A percentile compares a stretch with the other conserved stretches of the same genome.
These are phyloP conservation scores for Sander vitreus DNA, from an alignment of 2,113 vertebrate genomes.

Conservation along the genomic window DNA sequence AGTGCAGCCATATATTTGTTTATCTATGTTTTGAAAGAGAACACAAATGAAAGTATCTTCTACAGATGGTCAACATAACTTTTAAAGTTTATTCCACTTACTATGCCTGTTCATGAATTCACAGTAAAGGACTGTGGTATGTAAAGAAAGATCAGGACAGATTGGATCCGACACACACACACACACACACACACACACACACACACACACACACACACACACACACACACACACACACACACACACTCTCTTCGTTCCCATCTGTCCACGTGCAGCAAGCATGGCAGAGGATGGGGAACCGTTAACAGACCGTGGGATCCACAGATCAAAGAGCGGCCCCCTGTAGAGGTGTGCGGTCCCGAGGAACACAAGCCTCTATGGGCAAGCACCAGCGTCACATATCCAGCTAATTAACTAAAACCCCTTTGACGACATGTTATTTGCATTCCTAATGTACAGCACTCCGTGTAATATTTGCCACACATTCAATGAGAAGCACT, in stretches of 20 bases:
- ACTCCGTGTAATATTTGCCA: constrained; percentile 63
- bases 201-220: constrained; percentile 11
- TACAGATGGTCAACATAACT: background rate
- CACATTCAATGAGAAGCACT: constrained; percentile 63
- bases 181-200: background rate
- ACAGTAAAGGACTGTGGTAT: background rate
- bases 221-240: background rate
- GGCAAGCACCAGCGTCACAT: constrained; percentile 65
- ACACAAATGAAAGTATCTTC: background rate
- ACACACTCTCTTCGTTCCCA: constrained; percentile 29
- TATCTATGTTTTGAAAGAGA: background rate
- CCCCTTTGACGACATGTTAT: constrained; percentile 63
- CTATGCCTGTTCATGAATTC: background rate
- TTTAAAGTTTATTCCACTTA: background rate
- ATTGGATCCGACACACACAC: constrained; percentile 15
- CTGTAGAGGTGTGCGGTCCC: constrained; percentile 50
- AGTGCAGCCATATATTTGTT: background rate
- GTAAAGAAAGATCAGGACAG: constrained; percentile 1
- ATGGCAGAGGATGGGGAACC: constrained; percentile 51
- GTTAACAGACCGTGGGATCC: constrained; percentile 68
- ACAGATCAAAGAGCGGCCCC: constrained; percentile 73
- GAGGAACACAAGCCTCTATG: constrained; percentile 61
- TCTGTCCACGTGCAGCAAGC: constrained; percentile 48
- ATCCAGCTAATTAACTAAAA: constrained; percentile 77
- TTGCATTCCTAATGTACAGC: constrained; percentile 76